A percentile compares a stretch with the other conserved stretches of the same genome.
Conservation (phyloP, 2,113 vertebrate genomes). For the Herpailurus yagouaroundi region DNA sequence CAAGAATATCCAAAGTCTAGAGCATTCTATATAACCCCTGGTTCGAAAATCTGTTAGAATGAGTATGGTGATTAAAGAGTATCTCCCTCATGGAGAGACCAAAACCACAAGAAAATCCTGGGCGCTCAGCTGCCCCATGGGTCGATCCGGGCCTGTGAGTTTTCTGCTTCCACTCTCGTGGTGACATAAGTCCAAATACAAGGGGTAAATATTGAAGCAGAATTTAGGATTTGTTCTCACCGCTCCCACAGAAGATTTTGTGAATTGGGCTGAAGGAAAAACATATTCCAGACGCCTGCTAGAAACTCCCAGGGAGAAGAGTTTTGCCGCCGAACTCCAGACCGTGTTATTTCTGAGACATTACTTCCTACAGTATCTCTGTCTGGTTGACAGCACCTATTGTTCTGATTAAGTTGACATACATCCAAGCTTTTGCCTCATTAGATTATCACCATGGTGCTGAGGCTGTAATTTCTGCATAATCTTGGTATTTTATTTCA, state of each 20-base stretch:
- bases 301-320: neutral
- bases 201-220: neutral
- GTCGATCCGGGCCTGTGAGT: neutral
- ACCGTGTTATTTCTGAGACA: neutral
- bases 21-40: neutral
- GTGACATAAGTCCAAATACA: neutral
- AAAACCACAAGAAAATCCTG: neutral
- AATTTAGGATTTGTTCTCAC: neutral
- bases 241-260: neutral
- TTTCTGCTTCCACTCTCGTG: neutral
- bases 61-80: neutral
- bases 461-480: constrained; percentile 49
- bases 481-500: constrained; percentile 77
- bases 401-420: constrained; percentile 79
- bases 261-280: neutral
- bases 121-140: neutral
- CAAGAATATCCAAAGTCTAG: constrained; percentile 74
- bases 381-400: constrained; percentile 72
- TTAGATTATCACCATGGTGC: constrained; percentile 83
- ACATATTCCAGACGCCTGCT: fast-evolving
- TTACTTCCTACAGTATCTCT: constrained; percentile 47
- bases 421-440: constrained; percentile 82
- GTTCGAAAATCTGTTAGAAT: constrained; percentile 19
- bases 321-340: neutral
- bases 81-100: neutral